Base-by-base conservation (phyloP, 2,797 vertebrate genomes). In the Peromyscus eremicus region DNA sequence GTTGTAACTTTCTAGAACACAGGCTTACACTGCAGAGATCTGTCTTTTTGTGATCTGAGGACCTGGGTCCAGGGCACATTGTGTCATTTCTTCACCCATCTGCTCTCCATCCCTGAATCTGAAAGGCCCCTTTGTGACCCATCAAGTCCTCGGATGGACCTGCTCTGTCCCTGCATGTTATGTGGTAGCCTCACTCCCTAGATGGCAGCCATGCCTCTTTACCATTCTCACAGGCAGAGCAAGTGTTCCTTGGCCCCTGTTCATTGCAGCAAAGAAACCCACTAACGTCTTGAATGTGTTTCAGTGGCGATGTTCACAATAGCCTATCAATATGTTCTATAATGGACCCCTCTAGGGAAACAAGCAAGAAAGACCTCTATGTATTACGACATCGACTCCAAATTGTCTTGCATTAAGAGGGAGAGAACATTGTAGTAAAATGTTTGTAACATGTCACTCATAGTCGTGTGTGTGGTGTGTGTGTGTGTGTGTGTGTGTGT, bases 1-100 rank as follows among this genome's bases (percentile, higher is more conserved):
- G 16, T 14, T 16, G 1, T 71, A 8, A 32, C 21, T 25, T 40
- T 85, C 49, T 29, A 64, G 75, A 52, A 29, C 6, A 17, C 25
- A 0, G 0, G 0, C 17, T 4, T 19, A 37, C 9, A 43, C 43
- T 16, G 13, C 6, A 8, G 23, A 81, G 37, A 34, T 37, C 90
- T 52, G 1, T n/a, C 66, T 46, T 11, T 32, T 0, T 70, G 52
- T 14, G 46, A n/a, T 34, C 6, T 0, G 0, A 29, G 2, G 0
- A 62, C 0, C 2, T 13, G 8, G 21, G 62, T 19, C 62, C 13
- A 6, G 10, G 12, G 17, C 52, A 40, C 21, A 12, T n/a, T 21
- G 8, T 17, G 11, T 6, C 62, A 10, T 10, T 27, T 49, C 43
- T 12, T 8, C 27, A 40, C 12, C 70, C 34, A 0, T 12, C 49